A percentile compares a stretch with the other conserved stretches of the same genome.
These are phyloP conservation scores for Agonopterix alstromeriana DNA, from an alignment of 2,888 invertebrate genomes.

Conservation along the genomic window DNA sequence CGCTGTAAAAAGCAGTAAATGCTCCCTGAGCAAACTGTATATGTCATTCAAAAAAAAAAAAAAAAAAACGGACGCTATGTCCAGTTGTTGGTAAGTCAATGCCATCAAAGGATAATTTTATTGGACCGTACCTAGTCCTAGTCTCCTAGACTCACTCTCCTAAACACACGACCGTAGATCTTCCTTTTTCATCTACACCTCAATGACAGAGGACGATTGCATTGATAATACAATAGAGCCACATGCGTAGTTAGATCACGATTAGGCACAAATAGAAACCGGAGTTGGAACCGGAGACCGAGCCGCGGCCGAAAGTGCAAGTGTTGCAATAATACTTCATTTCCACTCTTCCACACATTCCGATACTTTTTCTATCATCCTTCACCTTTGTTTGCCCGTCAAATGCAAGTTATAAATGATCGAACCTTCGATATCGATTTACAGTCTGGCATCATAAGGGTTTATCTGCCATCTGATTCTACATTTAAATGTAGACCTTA, in stretches of 20 bases:
- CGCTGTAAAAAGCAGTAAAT: too few species aligned
- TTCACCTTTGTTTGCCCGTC: constrained; percentile 63
- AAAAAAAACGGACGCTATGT: too few species aligned
- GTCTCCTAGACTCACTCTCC: too few species aligned
- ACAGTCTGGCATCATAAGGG: constrained; percentile 25
- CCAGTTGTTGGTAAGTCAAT: too few species aligned
- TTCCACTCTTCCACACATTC: constrained; percentile 62
- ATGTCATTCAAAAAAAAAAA: too few species aligned
- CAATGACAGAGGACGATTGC: too few species aligned
- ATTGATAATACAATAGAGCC: not conserved
- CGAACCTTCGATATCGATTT: constrained; percentile 67
- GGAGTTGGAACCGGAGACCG: constrained; percentile 39
- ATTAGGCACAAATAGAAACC: constrained; percentile 24
- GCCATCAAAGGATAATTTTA: too few species aligned
- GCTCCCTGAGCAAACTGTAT: too few species aligned
- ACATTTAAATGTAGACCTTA: constrained; percentile 19
- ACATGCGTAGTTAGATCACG: not conserved
- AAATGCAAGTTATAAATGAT: constrained; percentile 72
- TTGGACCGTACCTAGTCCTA: too few species aligned
- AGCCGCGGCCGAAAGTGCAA: constrained; percentile 68
- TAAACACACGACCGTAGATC: too few species aligned
- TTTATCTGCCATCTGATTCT: constrained; percentile 7
- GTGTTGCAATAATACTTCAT: constrained; percentile 73
- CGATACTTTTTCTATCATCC: constrained; percentile 48
- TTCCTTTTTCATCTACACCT: too few species aligned